Percentiles rank a stretch among this genome's conserved stretches.
Conservation (phyloP, 2,113 vertebrate species). For the Oncorhynchus masou region DNA sequence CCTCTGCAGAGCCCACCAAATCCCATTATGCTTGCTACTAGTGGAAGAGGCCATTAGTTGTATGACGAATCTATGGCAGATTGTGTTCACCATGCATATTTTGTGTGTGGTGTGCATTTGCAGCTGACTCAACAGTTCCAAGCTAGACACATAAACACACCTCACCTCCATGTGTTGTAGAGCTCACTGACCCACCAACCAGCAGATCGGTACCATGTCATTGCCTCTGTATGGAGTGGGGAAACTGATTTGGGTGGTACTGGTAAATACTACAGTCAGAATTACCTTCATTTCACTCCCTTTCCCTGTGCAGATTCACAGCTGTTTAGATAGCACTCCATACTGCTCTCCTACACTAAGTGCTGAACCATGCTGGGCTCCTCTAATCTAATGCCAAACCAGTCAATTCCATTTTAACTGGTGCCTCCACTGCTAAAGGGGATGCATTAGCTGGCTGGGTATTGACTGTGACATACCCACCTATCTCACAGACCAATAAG, state of each 20-base stretch:
- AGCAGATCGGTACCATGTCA: too few relatives aligned
- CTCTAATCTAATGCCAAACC: conserved; percentile 13
- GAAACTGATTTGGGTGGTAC: too few relatives aligned
- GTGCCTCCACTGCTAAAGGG: background rate
- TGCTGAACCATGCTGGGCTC: background rate
- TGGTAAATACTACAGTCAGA: too few relatives aligned
- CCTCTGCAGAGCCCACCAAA: conserved; percentile 27
- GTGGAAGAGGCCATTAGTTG: conserved; percentile 6
- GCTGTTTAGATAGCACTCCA: background rate
- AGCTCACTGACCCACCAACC: too few relatives aligned
- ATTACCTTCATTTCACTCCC: background rate
- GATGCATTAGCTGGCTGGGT: background rate
- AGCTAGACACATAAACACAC: conserved; percentile 22
- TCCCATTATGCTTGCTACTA: conserved; percentile 24
- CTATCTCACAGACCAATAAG: background rate
- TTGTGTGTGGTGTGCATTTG: conserved; percentile 11
- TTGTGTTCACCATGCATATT: background rate
- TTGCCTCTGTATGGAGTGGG: too few relatives aligned
- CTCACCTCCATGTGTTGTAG: background rate
- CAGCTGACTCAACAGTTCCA: conserved; percentile 38
- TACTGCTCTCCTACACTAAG: background rate
- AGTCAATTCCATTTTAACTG: conserved; percentile 8
- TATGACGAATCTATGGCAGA: background rate
- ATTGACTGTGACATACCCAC: too few relatives aligned
- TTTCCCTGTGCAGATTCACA: background rate